Percentiles rank a stretch among this genome's conserved stretches.
Conservation (phyloP, 2,113 vertebrate genomes). For the Entomyzon cyanotis region DNA sequence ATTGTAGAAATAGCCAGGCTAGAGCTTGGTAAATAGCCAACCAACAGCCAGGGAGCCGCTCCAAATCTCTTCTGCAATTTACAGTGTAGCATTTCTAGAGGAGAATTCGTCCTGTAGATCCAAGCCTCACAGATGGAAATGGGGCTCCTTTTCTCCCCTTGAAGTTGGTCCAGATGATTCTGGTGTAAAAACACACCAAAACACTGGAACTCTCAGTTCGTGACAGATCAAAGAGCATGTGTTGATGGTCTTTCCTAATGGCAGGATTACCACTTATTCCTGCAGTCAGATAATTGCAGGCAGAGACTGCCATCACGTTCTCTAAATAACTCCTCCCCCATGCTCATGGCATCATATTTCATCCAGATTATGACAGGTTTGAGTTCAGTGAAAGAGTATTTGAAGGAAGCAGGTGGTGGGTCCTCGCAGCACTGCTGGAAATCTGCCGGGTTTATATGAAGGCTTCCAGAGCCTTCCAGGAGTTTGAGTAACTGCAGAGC, state of each 20-base stretch:
- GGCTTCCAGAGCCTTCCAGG: neutral
- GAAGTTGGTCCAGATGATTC: neutral
- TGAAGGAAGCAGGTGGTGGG: neutral
- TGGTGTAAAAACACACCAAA: neutral
- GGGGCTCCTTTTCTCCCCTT: neutral
- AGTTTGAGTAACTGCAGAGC: neutral
- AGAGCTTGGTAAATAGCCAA: neutral
- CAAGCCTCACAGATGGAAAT: neutral
- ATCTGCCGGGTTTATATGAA: neutral
- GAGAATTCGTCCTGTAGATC: neutral
- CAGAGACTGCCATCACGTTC: neutral
- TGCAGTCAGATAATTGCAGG: neutral
- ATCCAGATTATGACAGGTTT: neutral
- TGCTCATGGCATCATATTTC: neutral
- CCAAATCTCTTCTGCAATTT: neutral
- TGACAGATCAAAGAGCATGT: neutral
- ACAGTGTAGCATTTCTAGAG: neutral
- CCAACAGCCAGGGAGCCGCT: neutral
- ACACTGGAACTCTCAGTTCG: neutral
- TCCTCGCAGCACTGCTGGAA: neutral
- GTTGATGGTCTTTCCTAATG: neutral
- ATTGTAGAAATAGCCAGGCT: neutral
- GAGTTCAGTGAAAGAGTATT: neutral
- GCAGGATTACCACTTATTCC: neutral
- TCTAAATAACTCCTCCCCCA: neutral